Evolutionary conservation across 2,888 invertebrate species (phyloP), one percentile per base, ranked within the genome.

Genomic region (Frankliniella fusca): DNA sequence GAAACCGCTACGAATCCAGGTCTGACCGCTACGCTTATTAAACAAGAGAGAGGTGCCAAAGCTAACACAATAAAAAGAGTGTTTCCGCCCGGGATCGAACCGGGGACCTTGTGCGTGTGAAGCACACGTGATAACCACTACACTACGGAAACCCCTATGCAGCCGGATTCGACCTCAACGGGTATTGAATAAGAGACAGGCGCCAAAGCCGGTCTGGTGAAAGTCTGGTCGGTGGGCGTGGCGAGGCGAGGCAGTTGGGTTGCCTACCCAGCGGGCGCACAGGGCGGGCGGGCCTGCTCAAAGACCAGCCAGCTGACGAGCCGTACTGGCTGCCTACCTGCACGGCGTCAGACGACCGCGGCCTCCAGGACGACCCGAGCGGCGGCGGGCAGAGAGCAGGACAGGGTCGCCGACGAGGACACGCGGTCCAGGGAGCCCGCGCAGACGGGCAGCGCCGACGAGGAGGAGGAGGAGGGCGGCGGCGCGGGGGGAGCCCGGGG

Each of bases 61-160:
- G 61, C 18, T 38, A 11, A 15, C 15, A 61, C 61, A 61, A 61
- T 5, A 54, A 61, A 61, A 61, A 18, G 18, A 61, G 61, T 61
- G 61, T 61, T 61, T 61, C 61, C 61, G 61, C 61, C 61, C 61
- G 61, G 61, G 61, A 61, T 61, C 61, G 61, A 61, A 61, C 61
- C 61, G 61, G 61, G 61, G 61, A n/a, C 61, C 61, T 61, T 61
- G 61, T 61, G 61, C 61, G 61, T 61, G 61, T 61, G 61, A 61
- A 61, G 61, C 61, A 61, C 61, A 61, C 61, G 61, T 61, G 61
- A 61, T 61, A 61, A 61, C 61, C 61, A 61, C 61, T 61, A 61
- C 61, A 61, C 61, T 61, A 61, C 61, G 61, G 61, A 61, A 61
- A 61, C 61, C 18, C 0, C 15, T 18, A 15, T 61, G 61, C 1